A percentile compares a stretch with the other conserved stretches of the same genome.
These are phyloP conservation scores for Urocynchramus pylzowi DNA, from an alignment of 2,113 vertebrate genomes.

Conservation along the genomic window DNA sequence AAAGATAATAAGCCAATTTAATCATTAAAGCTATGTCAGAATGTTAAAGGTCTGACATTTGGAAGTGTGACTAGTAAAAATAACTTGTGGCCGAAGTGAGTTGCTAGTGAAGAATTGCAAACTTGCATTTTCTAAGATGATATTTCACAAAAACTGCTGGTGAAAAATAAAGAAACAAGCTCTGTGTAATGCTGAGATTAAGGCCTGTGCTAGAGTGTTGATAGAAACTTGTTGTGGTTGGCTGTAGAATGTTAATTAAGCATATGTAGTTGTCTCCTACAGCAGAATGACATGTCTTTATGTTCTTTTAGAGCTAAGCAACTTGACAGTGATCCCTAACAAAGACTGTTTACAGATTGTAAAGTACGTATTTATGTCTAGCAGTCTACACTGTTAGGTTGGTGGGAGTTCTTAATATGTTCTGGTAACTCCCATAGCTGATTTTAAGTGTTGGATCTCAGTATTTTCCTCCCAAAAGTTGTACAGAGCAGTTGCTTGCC, in stretches of 20 bases:
- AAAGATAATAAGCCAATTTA: background rate
- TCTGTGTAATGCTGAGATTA: background rate
- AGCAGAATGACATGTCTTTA: background rate
- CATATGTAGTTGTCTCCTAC: background rate
- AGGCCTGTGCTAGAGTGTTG: background rate
- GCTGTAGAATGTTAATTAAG: background rate
- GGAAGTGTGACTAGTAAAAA: background rate
- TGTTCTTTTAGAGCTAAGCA: background rate
- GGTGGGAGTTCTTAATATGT: background rate
- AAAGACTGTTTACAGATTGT: background rate
- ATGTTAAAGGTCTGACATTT: background rate
- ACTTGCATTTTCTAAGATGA: background rate
- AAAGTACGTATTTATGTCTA: background rate
- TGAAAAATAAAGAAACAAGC: background rate
- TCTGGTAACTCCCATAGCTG: background rate
- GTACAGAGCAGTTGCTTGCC: background rate
- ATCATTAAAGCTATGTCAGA: background rate
- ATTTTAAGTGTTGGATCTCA: background rate
- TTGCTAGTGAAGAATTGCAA: background rate
- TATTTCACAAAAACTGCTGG: background rate
- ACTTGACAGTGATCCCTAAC: background rate
- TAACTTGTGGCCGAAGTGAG: background rate
- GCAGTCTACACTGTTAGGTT: background rate
- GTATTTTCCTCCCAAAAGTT: background rate
- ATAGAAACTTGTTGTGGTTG: background rate